Percentiles rank a stretch among this genome's conserved stretches.
Conservation (phyloP, 2,113 vertebrate species). For the Apus apus region DNA sequence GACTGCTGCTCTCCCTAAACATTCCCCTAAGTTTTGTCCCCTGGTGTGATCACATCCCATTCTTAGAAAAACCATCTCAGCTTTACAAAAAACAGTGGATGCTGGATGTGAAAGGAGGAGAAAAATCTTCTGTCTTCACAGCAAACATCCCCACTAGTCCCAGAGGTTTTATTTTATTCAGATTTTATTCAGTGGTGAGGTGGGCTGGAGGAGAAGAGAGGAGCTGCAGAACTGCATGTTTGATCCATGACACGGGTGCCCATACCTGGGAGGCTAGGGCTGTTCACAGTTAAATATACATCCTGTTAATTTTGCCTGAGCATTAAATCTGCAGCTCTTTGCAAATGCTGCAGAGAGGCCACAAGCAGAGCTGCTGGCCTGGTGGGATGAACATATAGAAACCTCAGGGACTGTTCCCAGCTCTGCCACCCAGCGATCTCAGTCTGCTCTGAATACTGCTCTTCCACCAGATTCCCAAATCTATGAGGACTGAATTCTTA, state of each 20-base stretch:
- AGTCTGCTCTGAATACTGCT: neutral
- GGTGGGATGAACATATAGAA: neutral
- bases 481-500: neutral
- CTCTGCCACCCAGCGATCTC: neutral
- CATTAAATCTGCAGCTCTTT: neutral
- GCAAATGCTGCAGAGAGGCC: neutral
- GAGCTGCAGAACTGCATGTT: neutral
- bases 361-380: neutral
- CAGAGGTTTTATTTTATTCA: neutral
- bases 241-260: neutral
- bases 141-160: neutral
- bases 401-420: neutral
- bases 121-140: neutral
- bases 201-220: neutral
- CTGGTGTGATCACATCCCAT: neutral
- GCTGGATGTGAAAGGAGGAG: neutral
- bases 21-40: neutral
- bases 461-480: neutral
- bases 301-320: neutral
- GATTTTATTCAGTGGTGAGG: neutral
- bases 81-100: neutral
- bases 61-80: neutral
- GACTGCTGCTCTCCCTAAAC: neutral
- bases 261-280: neutral
- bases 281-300: neutral